Base-by-base conservation (phyloP, 2,113 vertebrate species). In the Tragulus kanchil region DNA sequence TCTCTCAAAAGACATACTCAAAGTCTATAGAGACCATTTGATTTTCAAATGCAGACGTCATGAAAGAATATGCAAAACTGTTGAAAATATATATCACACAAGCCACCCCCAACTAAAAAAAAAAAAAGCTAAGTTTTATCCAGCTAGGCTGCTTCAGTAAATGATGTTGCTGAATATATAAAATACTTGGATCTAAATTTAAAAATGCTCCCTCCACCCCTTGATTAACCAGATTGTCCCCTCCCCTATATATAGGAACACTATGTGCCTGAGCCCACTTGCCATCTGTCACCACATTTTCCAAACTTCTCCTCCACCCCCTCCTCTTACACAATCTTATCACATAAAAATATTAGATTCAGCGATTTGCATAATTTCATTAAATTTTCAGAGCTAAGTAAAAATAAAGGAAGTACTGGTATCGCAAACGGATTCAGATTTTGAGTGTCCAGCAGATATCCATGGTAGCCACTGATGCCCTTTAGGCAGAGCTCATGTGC, bases 341-440 rank as follows among this genome's bases (percentile, higher is more conserved):
- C 98, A 97, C 98, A 98, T 97, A 97, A 97, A 98, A 98, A 98
- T 98, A 98, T 98, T 98, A 98, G 98, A 97, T 98, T 97, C 92
- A 88, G 92, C 92, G 96, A 97, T 98, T 98, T 98, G 97, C 98
- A 97, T 98, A 97, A 98, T 98, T 98, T 97, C 92, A 97, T 98
- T 95, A 96, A 87, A 95, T 98, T 97, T 96, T 90, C 89, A 73
- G 75, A 98, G 95, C 89, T 84, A 95, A 96, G 61, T 82, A 81
- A 94, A 96, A 97, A 93, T 85, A 96, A 86, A 97, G 77, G 77
- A 93, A 87, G 91, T 59, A n/a, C 23, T 71, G 73, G 31, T 59
- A 52, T 77, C 85, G 73, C 17, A 93, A 79, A 81, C 5, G 31
- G 84, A 93, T 48, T 92, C 64, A 58, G 52, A 10, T 85, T 89